Conservation (phyloP, 2,797 vertebrate genomes). For the Mastacembelus armatus region DNA sequence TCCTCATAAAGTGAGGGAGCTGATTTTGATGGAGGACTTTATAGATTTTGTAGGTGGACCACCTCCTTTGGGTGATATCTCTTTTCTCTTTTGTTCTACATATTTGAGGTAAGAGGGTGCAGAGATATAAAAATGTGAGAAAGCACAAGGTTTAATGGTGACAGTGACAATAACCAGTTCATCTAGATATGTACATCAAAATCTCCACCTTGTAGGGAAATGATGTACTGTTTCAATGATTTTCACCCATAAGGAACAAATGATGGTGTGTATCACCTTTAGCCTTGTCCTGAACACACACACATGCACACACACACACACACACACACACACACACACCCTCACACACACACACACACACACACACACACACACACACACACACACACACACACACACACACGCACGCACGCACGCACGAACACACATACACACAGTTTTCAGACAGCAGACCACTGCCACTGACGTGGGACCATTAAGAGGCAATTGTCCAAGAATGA, state of each 20-base stretch:
- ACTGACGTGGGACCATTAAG: constrained; percentile 69
- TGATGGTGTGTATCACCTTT: constrained; percentile 35
- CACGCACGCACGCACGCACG: constrained; percentile 8
- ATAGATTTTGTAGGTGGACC: constrained; percentile 82
- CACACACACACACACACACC: constrained; percentile 11
- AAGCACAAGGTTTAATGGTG: constrained; percentile 42
- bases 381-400: constrained; percentile 6
- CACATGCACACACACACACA: constrained; percentile 1
- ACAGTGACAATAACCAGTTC: constrained; percentile 62
- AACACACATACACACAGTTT: constrained; percentile 26
- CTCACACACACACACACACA: constrained; percentile 9
- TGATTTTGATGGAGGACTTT: constrained; percentile 86
- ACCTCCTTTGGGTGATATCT: constrained; percentile 79
- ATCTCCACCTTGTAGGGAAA: constrained; percentile 51
- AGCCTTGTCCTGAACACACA: constrained; percentile 32
- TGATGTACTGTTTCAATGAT: constrained; percentile 42
- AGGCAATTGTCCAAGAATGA: constrained; percentile 73
- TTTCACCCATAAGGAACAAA: constrained; percentile 54
- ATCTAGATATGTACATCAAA: constrained; percentile 60
- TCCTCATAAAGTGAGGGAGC: constrained; percentile 80
- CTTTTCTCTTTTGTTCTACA: constrained; percentile 80
- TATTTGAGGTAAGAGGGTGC: constrained; percentile 62
- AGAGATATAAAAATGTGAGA: constrained; percentile 32
- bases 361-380: constrained; percentile 16
- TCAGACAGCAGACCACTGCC: constrained; percentile 52